Evolutionary conservation across 2,113 vertebrate genomes (phyloP).

Genomic region (cattle (Bos taurus)): DNA sequence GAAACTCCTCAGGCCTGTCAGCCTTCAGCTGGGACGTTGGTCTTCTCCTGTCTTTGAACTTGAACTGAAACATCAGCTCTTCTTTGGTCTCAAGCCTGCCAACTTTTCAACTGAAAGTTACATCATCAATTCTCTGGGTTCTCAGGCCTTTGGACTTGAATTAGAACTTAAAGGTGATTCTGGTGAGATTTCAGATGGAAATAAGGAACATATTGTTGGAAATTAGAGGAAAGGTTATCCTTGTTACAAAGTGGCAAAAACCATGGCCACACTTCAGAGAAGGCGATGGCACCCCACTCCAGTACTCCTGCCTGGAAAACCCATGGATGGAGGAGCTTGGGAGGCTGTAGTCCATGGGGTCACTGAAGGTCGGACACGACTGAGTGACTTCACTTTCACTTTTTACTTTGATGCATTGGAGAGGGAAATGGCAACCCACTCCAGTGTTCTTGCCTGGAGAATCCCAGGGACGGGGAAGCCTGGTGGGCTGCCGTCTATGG

Average conservation of each 20-base stretch:
- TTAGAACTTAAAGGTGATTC: background rate
- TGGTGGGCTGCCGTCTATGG: too few species aligned
- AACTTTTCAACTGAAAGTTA: background rate
- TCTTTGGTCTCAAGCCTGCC: background rate
- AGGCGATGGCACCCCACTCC: too few species aligned
- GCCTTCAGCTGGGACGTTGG: background rate
- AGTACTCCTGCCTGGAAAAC: too few species aligned
- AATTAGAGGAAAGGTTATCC: background rate
- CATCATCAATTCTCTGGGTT: background rate
- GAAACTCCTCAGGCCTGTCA: background rate
- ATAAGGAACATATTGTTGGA: background rate
- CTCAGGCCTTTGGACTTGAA: background rate
- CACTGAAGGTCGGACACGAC: too few species aligned
- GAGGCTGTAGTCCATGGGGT: too few species aligned
- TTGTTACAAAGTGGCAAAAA: background rate
- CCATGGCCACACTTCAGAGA: background rate
- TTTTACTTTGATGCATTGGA: too few species aligned
- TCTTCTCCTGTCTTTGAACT: background rate
- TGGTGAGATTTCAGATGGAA: background rate
- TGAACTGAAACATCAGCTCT: background rate
- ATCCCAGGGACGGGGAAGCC: too few species aligned
- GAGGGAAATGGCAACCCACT: too few species aligned
- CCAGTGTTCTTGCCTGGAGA: too few species aligned
- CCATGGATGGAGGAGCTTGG: too few species aligned
- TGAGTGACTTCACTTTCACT: too few species aligned